Evolutionary conservation across 1,140 invertebrate species (phyloP), one percentile per base, ranked within the genome.

Genomic region (Drosophila rufa): DNA sequence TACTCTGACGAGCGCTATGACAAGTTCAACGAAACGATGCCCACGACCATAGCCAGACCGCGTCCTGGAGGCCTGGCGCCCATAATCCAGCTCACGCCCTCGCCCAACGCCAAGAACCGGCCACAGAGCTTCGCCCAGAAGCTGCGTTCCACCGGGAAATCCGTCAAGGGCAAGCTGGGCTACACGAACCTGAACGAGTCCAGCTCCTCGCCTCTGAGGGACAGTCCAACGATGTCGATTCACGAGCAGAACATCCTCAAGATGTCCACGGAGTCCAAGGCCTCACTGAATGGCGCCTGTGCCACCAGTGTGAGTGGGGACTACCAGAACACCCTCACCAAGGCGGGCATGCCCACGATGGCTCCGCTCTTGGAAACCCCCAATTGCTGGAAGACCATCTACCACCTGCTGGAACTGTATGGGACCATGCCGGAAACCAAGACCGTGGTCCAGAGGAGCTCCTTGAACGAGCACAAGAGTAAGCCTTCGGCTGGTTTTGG

Each of bases 351-450:
- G 71, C 77, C 65, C 12, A 55, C 69, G 27, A 27, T 86, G 50
- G 73, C 74, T 0, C 81, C 87, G 0, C n/a, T 92, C 40, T 17
- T 92, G 33, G 92, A 91, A 65, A 96, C 96, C 2, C 97, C 97
- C 14, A 95, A 96, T 76, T 99, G 98, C 91, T 99, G 98, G 98
- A 96, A 97, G 91, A 99, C 97, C 7, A 96, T 99, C 74, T 99
- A 98, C 92, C 96, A 98, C 92, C 94, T 99, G 17, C 93, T 99
- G 40, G 97, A 99, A 86, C 93, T 99, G 22, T 99, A 99, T 92
- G 97, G 98, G 3, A 98, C 97, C 17, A 97, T 98, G 95, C 98
- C 98, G 0, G 98, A 99, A 90, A 97, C 97, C 0, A 98, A 99
- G 93, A 99, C 97, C 1, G 83, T 86, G 15, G 96, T 99, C 14